Base-by-base conservation (phyloP, 2,888 invertebrate species). In the Dicyrtomina minuta region DNA sequence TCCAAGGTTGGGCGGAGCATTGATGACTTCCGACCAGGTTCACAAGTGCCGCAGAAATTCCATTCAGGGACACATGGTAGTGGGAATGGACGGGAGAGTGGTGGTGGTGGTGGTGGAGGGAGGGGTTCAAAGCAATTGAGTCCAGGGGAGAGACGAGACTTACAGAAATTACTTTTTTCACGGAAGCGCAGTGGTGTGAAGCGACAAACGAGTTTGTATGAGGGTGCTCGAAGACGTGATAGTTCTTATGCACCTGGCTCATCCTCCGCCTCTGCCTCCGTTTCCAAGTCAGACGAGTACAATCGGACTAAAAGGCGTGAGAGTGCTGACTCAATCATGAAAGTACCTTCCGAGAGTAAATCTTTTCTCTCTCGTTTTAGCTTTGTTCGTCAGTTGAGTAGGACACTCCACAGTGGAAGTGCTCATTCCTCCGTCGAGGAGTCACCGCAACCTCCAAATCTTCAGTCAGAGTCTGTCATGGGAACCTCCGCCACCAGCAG, bases 351-450 rank as follows among this genome's bases (percentile, higher is more conserved):
- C 2, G 44, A 69, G 24, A 66, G 66, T 27, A 75, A 74, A 56
- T 75, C 78, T 1, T 75, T 77, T 27, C 75, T 78, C 56, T 77
- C 76, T 10, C 72, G 71, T 43, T 74, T 78, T 65, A 74, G 75
- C 62, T 72, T 78, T 24, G 75, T 77, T 22, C 69, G 78, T 2
- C 75, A 77, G 26, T 60, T 76, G 22, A 76, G 69, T 55, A 39
- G 67, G 17, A 51, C 70, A 15, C 49, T 65, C 46, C 41, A 59
- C 24, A 66, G 66, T 56, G 53, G 43, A 10, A 33, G 41, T 20
- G 4, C 33, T 33, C 33, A 8, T 3, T 33, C 33, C 33, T 33
- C 33, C 33, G 8, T 33, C 33, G 20, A 22, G 17, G 51, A 17
- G 20, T 3, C 51, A 3, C 17, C 17, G 15, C 10, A 20, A 10